These are phyloP conservation scores for Hemibagrus wyckioides DNA, from an alignment of 2,113 vertebrate species.

Conservation along the genomic window DNA sequence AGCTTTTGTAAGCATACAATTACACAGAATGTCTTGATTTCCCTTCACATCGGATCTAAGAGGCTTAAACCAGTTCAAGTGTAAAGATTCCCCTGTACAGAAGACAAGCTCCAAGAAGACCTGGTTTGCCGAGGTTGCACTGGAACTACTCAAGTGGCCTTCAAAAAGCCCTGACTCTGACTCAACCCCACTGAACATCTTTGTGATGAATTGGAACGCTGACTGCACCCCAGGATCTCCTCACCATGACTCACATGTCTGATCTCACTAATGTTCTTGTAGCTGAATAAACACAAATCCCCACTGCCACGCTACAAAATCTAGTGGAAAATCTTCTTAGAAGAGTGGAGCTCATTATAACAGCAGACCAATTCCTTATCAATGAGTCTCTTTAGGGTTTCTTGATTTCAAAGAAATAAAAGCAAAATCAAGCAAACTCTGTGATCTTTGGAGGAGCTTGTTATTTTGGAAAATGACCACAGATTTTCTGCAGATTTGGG, in stretches of 20 bases:
- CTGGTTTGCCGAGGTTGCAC: background rate
- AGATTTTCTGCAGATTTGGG: too few relatives aligned
- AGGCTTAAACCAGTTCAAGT: background rate
- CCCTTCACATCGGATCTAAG: background rate
- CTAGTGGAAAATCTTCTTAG: background rate
- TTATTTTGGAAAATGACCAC: too few relatives aligned
- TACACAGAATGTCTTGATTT: background rate
- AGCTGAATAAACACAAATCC: background rate
- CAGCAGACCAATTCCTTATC: background rate
- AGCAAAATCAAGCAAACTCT: too few relatives aligned
- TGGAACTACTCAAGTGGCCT: background rate
- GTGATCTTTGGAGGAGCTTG: too few relatives aligned
- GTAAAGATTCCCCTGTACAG: background rate
- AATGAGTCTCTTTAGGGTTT: too few relatives aligned
- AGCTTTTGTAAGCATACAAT: background rate
- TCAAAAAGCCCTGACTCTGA: background rate
- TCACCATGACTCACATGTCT: background rate
- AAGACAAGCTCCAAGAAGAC: background rate
- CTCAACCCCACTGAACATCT: background rate
- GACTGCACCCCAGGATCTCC: background rate
- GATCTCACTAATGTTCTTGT: background rate
- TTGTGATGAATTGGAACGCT: background rate
- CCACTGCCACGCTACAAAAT: background rate
- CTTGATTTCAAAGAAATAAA: too few relatives aligned
- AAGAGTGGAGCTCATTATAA: background rate